phyloP scores from a whole-genome alignment of 1,140 invertebrate species.

The Andricus grossulariae region DNA sequence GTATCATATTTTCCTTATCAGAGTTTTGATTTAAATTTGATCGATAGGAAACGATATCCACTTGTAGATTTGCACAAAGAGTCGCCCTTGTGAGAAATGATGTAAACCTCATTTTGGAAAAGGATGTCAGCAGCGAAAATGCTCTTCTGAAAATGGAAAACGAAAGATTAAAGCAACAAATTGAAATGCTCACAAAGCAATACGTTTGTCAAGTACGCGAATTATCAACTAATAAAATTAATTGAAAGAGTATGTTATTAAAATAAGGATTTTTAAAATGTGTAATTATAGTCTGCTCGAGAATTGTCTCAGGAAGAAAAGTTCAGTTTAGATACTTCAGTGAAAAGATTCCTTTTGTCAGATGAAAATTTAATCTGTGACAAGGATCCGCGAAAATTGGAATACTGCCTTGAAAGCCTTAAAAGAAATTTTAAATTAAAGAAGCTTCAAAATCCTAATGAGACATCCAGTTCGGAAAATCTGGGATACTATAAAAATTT shows the following conservation, averaged over 20 bases:
- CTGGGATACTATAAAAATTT: constrained; percentile 60
- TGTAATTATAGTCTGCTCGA: background rate
- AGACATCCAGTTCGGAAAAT: constrained; percentile 45
- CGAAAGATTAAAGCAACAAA: constrained; percentile 54
- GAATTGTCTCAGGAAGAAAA: constrained; percentile 51
- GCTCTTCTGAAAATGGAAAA: constrained; percentile 61
- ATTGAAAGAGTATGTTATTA: too few species aligned
- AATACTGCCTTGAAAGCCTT: constrained; percentile 44
- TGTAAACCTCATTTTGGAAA: constrained; percentile 54
- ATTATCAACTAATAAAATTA: too few species aligned
- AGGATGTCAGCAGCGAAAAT: constrained; percentile 58
- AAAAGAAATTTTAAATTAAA: constrained; percentile 38
- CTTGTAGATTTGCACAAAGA: constrained; percentile 82
- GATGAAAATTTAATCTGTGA: constrained; percentile 38
- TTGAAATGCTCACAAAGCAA: constrained; percentile 50
- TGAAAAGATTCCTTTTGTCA: constrained; percentile 48
- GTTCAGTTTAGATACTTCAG: constrained; percentile 39
- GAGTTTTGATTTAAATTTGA: background rate
- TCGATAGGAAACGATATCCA: constrained; percentile 80
- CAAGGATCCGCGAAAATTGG: constrained; percentile 40
- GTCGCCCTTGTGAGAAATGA: constrained; percentile 80
- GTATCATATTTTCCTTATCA: too few species aligned
- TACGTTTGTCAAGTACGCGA: constrained; percentile 39
- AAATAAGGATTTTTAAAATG: too few species aligned
- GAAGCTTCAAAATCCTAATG: background rate